Conservation (phyloP, 2,888 invertebrate genomes). For the Pelosia muscerda region DNA sequence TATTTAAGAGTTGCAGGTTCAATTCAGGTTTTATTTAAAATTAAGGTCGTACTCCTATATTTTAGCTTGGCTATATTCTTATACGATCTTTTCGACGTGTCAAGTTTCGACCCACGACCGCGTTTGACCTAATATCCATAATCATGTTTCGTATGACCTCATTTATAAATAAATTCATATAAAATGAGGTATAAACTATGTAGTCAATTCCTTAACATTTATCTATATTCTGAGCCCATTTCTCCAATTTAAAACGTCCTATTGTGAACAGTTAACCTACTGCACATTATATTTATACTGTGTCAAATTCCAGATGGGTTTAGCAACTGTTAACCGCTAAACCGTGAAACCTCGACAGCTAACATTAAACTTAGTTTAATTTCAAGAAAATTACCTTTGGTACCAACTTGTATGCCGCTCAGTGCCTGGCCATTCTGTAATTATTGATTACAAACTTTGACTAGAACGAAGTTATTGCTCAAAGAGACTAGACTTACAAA, state of each 20-base stretch:
- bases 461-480: slow-evolving; percentile 11
- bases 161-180: no score
- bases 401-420: slow-evolving; percentile 35
- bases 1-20: no score
- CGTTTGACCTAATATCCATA: no score
- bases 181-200: no score
- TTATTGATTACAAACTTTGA: slow-evolving; percentile 42
- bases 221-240: no score
- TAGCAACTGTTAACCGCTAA: slow-evolving; percentile 65
- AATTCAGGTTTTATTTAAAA: no score
- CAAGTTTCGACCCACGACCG: no score
- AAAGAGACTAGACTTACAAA: not conserved
- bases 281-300: slow-evolving; percentile 19
- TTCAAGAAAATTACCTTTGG: slow-evolving; percentile 61
- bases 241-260: not conserved
- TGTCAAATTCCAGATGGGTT: slow-evolving; percentile 44
- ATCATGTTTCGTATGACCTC: no score
- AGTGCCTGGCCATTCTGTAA: slow-evolving; percentile 37
- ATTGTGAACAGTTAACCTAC: not conserved
- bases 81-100: no score
- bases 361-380: slow-evolving; percentile 62
- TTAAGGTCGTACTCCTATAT: no score
- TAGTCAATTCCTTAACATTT: no score
- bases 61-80: no score
- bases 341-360: slow-evolving; percentile 66